phyloP scores from a whole-genome alignment of 2,113 vertebrate genomes.

The Asarcornis scutulata region DNA sequence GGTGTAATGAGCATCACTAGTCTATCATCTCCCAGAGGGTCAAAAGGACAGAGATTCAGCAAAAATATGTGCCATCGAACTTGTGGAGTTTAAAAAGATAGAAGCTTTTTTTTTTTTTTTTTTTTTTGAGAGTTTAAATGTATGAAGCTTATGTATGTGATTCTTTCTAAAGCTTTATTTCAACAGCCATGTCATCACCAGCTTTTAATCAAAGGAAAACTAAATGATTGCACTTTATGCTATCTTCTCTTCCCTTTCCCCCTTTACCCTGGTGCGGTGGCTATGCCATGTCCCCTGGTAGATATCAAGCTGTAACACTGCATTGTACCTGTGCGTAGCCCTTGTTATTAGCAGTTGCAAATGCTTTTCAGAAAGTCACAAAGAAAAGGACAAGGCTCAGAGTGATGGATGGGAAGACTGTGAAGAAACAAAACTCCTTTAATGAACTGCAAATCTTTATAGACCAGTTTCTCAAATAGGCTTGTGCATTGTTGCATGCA shows the following conservation, averaged over 20 bases:
- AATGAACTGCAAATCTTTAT: neutral
- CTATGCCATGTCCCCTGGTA: neutral
- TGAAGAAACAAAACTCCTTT: neutral
- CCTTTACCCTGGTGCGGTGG: neutral
- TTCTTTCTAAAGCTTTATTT: neutral
- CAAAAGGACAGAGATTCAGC: neutral
- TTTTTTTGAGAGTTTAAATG: neutral
- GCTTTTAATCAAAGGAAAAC: neutral
- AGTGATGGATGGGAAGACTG: neutral
- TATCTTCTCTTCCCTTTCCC: neutral
- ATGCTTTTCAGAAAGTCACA: neutral
- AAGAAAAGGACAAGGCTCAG: neutral
- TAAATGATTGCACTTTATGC: neutral
- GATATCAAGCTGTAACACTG: neutral
- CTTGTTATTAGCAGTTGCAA: neutral
- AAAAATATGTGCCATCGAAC: neutral
- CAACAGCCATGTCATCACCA: neutral
- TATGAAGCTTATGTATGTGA: neutral
- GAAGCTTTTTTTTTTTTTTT: neutral
- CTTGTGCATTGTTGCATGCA: neutral
- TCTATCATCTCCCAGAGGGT: neutral
- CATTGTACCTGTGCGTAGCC: neutral
- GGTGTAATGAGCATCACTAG: neutral
- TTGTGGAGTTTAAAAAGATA: neutral
- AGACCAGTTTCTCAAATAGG: neutral